Conservation (phyloP, 2,113 vertebrate genomes). For the Anguilla japonica region DNA sequence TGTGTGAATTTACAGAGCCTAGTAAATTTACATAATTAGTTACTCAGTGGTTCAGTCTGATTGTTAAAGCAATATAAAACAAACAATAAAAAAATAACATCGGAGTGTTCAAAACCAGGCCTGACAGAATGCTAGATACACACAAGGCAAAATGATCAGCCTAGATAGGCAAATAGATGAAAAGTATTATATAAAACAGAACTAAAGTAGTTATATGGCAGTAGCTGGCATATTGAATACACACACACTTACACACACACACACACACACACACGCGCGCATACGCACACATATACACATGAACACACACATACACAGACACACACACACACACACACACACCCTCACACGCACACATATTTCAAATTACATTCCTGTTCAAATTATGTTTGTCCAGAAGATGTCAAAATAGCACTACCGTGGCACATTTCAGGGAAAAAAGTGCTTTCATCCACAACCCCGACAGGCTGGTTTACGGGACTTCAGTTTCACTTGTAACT, state of each 20-base stretch:
- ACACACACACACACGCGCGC: too few species aligned
- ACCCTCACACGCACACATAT: not conserved
- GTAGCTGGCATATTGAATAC: not conserved
- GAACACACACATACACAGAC: too few species aligned
- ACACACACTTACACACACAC: too few species aligned
- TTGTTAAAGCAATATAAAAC: conserved; percentile 32
- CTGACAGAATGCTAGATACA: not conserved
- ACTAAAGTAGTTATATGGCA: not conserved
- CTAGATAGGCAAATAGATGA: not conserved
- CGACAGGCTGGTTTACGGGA: not conserved
- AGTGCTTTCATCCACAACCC: not conserved
- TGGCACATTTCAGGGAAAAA: not conserved
- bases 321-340: too few species aligned
- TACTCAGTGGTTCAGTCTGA: too few species aligned
- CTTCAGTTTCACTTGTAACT: not conserved
- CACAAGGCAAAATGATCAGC: not conserved
- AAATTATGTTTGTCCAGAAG: not conserved
- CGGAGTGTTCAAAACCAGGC: not conserved
- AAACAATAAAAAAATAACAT: conserved; percentile 64
- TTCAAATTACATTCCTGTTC: not conserved
- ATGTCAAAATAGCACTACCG: conserved; percentile 7
- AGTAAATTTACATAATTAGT: not conserved
- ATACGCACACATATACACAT: not conserved
- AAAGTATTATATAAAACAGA: not conserved
- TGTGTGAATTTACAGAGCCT: not conserved